Evolutionary conservation across 1,140 invertebrate species (phyloP).

Genomic region (Pseudachorutes palmiensis): DNA sequence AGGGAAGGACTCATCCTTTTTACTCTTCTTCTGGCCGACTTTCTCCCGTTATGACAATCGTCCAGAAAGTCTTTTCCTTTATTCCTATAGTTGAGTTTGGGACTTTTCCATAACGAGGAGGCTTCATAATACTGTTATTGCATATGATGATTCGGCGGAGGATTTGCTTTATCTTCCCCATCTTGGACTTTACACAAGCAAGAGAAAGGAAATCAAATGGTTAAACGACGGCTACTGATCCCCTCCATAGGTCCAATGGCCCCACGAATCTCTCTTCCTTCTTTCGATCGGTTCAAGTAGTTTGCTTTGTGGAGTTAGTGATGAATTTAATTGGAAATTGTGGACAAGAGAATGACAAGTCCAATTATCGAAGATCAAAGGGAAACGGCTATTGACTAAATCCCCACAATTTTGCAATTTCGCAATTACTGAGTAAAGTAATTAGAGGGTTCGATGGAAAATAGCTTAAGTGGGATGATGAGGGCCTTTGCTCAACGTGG

Average conservation of each 20-base stretch:
- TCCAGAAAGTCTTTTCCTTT: not conserved
- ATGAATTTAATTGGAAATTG: not conserved
- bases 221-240: too few relatives aligned
- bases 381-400: not conserved
- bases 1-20: conserved; percentile 1
- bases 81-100: not conserved
- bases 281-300: not conserved
- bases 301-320: too few relatives aligned
- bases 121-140: conserved; percentile 10
- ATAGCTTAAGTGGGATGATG: not conserved
- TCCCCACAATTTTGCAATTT: too few relatives aligned
- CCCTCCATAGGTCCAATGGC: too few relatives aligned
- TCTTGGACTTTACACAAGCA: not conserved
- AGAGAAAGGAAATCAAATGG: not conserved
- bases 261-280: not conserved
- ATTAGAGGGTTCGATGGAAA: not conserved
- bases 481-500: too few relatives aligned
- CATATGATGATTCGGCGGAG: conserved; percentile 1
- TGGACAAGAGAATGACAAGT: not conserved
- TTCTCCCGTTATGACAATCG: conserved; percentile 2
- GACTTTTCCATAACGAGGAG: not conserved
- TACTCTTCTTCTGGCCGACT: not conserved
- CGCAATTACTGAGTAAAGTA: not conserved
- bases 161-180: not conserved
- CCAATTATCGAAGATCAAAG: not conserved